Evolutionary conservation across 2,113 vertebrate genomes (phyloP).

Genomic region (Leucosticte australis): DNA sequence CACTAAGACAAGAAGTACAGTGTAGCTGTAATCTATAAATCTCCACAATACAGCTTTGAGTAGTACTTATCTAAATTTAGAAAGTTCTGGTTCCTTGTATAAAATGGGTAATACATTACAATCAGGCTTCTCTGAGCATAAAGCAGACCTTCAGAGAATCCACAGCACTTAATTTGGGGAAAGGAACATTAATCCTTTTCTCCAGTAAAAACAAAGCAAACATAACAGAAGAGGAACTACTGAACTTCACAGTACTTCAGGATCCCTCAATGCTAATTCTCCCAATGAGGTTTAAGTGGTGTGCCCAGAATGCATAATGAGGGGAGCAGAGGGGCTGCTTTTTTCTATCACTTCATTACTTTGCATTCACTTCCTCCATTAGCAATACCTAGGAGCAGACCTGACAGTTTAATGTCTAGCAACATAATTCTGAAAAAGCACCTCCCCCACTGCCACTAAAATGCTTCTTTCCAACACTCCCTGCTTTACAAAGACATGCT

Average conservation of each 20-base stretch:
- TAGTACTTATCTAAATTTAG: background rate
- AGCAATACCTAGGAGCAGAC: conserved; percentile 43
- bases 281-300: background rate
- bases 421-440: background rate
- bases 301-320: conserved; percentile 39
- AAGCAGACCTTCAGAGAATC: conserved; percentile 7
- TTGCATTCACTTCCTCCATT: conserved; percentile 50
- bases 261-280: conserved; percentile 28
- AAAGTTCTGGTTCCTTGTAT: background rate
- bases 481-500: background rate
- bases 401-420: conserved; percentile 10
- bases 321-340: background rate
- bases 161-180: background rate
- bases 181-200: conserved; percentile 18
- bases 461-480: background rate
- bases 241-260: conserved; percentile 5
- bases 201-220: conserved; percentile 34
- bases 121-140: background rate
- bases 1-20: conserved; percentile 39
- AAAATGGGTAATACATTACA: background rate
- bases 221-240: conserved; percentile 34
- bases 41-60: background rate
- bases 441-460: background rate
- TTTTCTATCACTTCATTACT: conserved; percentile 30
- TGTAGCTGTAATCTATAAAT: conserved; percentile 30